Base-by-base conservation (phyloP, 1,140 invertebrate species). In the Macrosteles quadrilineatus region DNA sequence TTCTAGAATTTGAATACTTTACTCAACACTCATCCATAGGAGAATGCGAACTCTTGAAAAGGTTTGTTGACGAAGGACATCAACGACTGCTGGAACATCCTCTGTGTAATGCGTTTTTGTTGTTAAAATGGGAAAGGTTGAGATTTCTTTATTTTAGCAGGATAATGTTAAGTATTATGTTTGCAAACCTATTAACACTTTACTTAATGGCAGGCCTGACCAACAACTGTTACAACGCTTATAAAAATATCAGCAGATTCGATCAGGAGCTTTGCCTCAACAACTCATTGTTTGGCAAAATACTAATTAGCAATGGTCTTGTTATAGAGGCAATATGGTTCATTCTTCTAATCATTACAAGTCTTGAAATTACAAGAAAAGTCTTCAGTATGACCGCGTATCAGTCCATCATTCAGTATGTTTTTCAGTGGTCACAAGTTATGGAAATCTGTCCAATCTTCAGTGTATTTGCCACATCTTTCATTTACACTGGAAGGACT, bases 81-180 rank as follows among this genome's bases (percentile, higher is more conserved):
- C 92, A 92, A 73, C 90, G 92, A 76, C 88, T 94, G 17, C 78
- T 94, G 0, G 83, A 91, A 65, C 92, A 94, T 83, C 92, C 92
- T 0, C 77, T 94, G 0, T 93, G 91, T 75, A 90, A 91, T 2
- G 91, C 91, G 0, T 94, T 94, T 79, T 78, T 94, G 0, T 88
- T 93, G 75, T 85, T 94, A 17, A 94, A 94, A 78, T 95, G 93
- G 93, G 88, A 93, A 73, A 93, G 93, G 78, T 93, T 95, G 71
- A 83, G 92, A n/a, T 91, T 92, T 79, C 94, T 93, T 76, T 94
- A 94, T 75, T 88, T 93, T 4, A 90, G 88, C 0, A 84, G 91
- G 68, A 80, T 94, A 67, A 83, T 94, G 50, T 88, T 94, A 75
- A 93, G 91, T 78, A 87, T 92, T 65, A 85, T 91, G 43, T 93